These are phyloP conservation scores for Anhinga rufa DNA, from an alignment of 2,113 vertebrate genomes.

Conservation along the genomic window DNA sequence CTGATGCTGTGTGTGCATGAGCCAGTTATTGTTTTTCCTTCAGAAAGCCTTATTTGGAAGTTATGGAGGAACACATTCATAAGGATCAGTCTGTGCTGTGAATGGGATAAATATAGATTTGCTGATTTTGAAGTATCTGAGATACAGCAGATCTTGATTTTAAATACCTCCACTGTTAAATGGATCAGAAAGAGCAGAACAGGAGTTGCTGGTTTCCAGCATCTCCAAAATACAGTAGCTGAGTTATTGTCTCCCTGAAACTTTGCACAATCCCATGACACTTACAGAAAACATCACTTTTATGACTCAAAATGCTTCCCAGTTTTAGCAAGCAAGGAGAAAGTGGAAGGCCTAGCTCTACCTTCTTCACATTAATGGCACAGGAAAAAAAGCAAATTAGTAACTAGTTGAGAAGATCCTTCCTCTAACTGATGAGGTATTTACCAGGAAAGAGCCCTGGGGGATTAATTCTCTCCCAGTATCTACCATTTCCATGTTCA, in stretches of 20 bases:
- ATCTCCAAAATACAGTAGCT: not conserved
- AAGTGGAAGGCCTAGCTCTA: not conserved
- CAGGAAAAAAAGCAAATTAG: not conserved
- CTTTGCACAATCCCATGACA: not conserved
- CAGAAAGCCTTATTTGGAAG: conserved; percentile 44
- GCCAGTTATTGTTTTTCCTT: conserved; percentile 24
- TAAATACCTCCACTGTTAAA: not conserved
- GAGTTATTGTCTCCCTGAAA: not conserved
- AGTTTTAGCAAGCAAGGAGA: not conserved
- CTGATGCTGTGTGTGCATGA: fast-evolving
- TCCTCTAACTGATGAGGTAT: not conserved
- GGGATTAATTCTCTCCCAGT: not conserved
- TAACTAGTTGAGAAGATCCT: not conserved
- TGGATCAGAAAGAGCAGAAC: not conserved
- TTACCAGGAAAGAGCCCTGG: not conserved
- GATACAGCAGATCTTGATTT: not conserved
- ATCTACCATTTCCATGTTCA: not conserved
- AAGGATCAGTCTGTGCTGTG: conserved; percentile 1
- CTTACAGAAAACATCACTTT: not conserved
- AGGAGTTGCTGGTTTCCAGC: not conserved
- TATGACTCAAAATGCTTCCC: not conserved
- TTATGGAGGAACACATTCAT: conserved; percentile 3
- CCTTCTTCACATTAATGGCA: not conserved
- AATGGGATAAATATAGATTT: conserved; percentile 43
- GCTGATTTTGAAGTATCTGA: conserved; percentile 32